Base-by-base conservation (phyloP, 92 coral and sea anemone species). In the Chrysogorgia sp. region DNA sequence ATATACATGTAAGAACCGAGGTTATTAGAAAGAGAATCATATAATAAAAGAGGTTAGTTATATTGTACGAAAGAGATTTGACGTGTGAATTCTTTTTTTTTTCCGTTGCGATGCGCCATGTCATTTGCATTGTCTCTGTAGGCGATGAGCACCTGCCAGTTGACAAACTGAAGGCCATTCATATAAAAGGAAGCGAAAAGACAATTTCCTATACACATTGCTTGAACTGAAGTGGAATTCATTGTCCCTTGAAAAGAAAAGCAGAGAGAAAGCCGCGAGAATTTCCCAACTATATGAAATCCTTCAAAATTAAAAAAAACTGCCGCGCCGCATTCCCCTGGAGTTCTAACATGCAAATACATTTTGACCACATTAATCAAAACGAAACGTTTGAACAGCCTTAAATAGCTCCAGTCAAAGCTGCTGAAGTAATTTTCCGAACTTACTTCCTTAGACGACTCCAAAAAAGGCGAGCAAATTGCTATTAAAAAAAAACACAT, bases 81-180 rank as follows among this genome's bases (percentile, higher is more conserved):
- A 8, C 17, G 50, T 23, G 63, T 23, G 32, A 57, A 57, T 57
- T 23, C 31, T 6, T 6, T 12, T 47, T 47, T 47, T 47, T n/a
- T n/a, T n/a, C n/a, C 31, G 63, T 3, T 23, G 30, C 34, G 63
- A 13, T 57, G 63, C 31, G 31, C 23, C 23, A 31, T 57, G 63
- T 29, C 13, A 29, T 19, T 3, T 29, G 29, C 1, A 23, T 8
- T 29, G 63, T 57, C 3, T 57, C 63, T 7, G 10, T 3, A 2
- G 32, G 63, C 32, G 63, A 14, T n/a, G n/a, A 23, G 31, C 63
- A 57, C 63, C 63, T 57, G 63, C 63, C 3, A 2, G 34, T 57
- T 57, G 32, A 57, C 31, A 14, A 23, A 31, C 17, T 57, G 63
- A 29, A 57, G 23, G 63, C 31, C 23, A n/a, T 57, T 23, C 29